Conservation (phyloP, 2,888 invertebrate species). For the Bedellia somnulentella region DNA sequence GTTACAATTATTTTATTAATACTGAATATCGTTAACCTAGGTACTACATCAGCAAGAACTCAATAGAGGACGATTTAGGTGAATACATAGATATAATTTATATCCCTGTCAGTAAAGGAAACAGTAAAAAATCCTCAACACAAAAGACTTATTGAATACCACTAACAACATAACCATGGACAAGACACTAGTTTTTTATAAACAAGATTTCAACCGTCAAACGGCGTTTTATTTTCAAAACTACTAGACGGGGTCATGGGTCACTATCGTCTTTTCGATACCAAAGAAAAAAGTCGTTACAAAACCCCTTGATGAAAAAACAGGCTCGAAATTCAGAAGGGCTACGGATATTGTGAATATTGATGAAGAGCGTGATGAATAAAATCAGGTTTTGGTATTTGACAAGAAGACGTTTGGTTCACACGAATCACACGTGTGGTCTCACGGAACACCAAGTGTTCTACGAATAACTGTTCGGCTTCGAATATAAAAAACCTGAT, state of each 20-base stretch:
- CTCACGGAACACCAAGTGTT: slow-evolving; percentile 38
- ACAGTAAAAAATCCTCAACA: too few species aligned
- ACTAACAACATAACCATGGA: slow-evolving; percentile 2
- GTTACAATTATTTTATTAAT: too few species aligned
- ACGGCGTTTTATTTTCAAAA: slow-evolving; percentile 20
- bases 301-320: slow-evolving; percentile 32
- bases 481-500: slow-evolving; percentile 22
- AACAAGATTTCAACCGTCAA: slow-evolving; percentile 46
- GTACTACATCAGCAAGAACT: too few species aligned
- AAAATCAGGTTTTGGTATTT: slow-evolving; percentile 52
- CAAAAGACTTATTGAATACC: too few species aligned
- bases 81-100: too few species aligned
- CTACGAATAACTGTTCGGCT: slow-evolving; percentile 21
- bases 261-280: slow-evolving; percentile 44
- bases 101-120: too few species aligned
- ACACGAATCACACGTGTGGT: slow-evolving; percentile 42
- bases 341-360: slow-evolving; percentile 60
- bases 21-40: too few species aligned
- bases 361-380: slow-evolving; percentile 56
- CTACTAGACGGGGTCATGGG: slow-evolving; percentile 39
- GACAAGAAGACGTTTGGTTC: slow-evolving; percentile 27
- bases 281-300: slow-evolving; percentile 54
- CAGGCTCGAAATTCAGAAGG: slow-evolving; percentile 21
- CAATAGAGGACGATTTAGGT: too few species aligned
- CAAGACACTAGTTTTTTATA: slow-evolving; percentile 33